Evolutionary conservation across 2,113 vertebrate genomes (phyloP), one percentile per base, ranked within the genome.

Genomic region (Apeltes quadracus): DNA sequence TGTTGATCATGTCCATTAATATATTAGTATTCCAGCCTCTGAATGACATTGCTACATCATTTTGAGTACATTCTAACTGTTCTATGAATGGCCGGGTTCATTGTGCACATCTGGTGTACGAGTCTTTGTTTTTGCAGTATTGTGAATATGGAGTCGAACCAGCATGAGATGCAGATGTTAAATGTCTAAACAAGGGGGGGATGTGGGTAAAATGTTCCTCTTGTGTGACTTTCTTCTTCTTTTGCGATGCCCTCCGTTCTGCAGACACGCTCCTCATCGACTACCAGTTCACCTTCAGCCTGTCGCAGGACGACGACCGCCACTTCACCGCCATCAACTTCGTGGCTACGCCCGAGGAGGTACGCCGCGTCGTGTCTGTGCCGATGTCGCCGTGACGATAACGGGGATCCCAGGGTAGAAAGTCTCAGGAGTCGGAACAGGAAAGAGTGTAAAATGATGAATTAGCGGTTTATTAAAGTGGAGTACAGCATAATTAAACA

Each of bases 201-300:
- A n/a, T n/a, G n/a, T n/a, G n/a, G n/a, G n/a, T n/a, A n/a, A n/a
- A n/a, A n/a, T n/a, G n/a, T n/a, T n/a, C n/a, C n/a, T n/a, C n/a
- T 56, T 61, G 55, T 80, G 41, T 72, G 83, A 84, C 83, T 82
- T 89, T 48, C 54, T 65, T 46, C 58, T 69, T 50, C 29, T 55
- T 70, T 57, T 76, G 23, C 57, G 67, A 73, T 76, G 50, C 34
- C 62, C 61, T 29, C 8, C 54, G 11, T 27, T 25, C 66, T 36
- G 96, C 85, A 99, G 98, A 99, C 87, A 98, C 97, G 12, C 94
- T 99, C 27, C 95, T 99, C 75, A 99, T 99, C 62, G 98, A 99
- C 93, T 99, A 99, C 91, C 98, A 99, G 95, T 99, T 99, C 93
- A 99, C 98, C 89, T 99, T 99, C 94, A 99, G 97, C 87, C 93